phyloP scores from a whole-genome alignment of 2,113 vertebrate genomes.

The Oryzias curvinotus region DNA sequence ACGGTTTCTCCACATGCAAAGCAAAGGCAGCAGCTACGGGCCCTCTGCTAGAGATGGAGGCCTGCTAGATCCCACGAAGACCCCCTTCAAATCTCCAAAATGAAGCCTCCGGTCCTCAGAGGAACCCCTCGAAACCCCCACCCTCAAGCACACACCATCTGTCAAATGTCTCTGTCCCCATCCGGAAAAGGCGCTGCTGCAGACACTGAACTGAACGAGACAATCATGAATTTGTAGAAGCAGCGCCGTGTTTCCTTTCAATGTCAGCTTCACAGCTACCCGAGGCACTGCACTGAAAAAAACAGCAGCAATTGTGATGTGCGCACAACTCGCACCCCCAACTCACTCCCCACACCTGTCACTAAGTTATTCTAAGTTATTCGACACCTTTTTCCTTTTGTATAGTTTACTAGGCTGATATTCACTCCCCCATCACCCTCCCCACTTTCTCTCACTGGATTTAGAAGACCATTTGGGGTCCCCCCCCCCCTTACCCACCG shows the following conservation, averaged over 20 bases:
- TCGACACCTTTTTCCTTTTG: constrained; percentile 68
- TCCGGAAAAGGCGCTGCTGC: constrained; percentile 60
- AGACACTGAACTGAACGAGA: constrained; percentile 78
- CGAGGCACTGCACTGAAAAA: constrained; percentile 76
- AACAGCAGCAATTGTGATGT: constrained; percentile 56
- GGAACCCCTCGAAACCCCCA: constrained; percentile 29
- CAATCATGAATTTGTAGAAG: constrained; percentile 70
- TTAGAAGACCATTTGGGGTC: constrained; percentile 59
- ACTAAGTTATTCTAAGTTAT: constrained; percentile 79
- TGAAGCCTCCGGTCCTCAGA: constrained; percentile 69
- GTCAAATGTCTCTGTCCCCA: constrained; percentile 37
- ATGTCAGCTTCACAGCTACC: constrained; percentile 57
- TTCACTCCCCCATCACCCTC: constrained; percentile 7
- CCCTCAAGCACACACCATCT: constrained; percentile 2
- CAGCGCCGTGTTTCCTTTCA: constrained; percentile 30
- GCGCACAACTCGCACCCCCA: constrained; percentile 65
- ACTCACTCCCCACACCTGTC: constrained; percentile 52
- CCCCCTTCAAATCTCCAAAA: constrained; percentile 70
- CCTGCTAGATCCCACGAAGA: constrained; percentile 85
- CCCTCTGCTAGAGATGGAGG: constrained; percentile 98
- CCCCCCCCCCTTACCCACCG: constrained; percentile 18
- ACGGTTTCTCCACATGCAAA: constrained; percentile 93
- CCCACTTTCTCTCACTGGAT: constrained; percentile 46
- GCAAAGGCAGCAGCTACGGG: constrained; percentile 93
- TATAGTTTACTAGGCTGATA: constrained; percentile 60